These are phyloP conservation scores for Carlito syrichta DNA, from an alignment of 2,113 vertebrate genomes.

Conservation along the genomic window DNA sequence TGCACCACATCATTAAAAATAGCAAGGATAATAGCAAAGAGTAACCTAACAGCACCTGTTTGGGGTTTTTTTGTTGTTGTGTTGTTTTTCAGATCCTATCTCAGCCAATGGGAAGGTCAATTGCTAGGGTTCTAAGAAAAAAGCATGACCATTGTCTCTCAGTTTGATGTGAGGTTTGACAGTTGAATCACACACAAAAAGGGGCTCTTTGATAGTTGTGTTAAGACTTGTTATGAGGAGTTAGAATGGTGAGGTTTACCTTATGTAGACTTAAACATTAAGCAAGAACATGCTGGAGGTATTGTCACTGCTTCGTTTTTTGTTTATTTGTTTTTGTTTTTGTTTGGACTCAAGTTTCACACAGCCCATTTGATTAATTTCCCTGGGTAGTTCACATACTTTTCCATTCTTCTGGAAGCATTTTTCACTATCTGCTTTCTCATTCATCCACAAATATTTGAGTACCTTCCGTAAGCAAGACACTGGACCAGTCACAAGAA, in stretches of 20 bases:
- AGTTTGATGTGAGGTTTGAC: not conserved
- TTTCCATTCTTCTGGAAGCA: not conserved
- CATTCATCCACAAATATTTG: not conserved
- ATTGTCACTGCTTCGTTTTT: not conserved
- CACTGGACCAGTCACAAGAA: not conserved
- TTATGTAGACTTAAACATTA: not conserved
- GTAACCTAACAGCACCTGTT: not conserved
- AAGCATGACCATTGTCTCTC: not conserved
- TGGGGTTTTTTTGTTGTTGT: too few species aligned
- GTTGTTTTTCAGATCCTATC: not conserved
- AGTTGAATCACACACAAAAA: conserved; percentile 12
- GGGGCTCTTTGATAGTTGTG: not conserved
- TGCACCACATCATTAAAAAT: not conserved
- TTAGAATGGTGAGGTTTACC: not conserved
- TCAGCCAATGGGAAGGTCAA: not conserved
- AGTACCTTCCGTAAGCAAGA: not conserved
- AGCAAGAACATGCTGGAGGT: too few species aligned
- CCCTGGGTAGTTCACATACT: not conserved
- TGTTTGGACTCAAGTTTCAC: not conserved
- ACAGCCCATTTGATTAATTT: not conserved
- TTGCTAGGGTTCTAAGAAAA: not conserved
- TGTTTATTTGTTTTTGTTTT: too few species aligned
- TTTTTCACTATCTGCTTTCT: not conserved
- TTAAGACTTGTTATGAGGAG: not conserved
- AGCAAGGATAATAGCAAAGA: not conserved